Percentiles rank a stretch among this genome's conserved stretches.
Conservation (phyloP, 2,113 vertebrate species). For the Rhinopithecus roxellana region DNA sequence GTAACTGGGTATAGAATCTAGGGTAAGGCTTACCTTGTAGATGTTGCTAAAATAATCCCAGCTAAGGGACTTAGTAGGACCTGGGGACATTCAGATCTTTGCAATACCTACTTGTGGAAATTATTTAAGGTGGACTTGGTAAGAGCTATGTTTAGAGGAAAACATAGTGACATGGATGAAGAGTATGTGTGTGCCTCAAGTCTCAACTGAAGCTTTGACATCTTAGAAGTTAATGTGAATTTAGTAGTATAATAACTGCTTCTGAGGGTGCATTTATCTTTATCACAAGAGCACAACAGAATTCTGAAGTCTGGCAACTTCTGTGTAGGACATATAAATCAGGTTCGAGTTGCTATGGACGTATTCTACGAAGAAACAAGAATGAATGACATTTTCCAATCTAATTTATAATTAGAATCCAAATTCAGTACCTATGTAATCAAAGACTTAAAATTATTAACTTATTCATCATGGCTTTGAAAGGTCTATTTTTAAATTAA, state of each 20-base stretch:
- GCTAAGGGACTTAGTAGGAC: background rate
- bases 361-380: background rate
- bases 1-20: background rate
- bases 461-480: background rate
- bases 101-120: background rate
- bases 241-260: background rate
- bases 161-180: background rate
- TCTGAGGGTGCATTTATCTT: conserved; percentile 28
- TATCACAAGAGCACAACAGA: background rate
- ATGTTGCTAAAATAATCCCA: background rate
- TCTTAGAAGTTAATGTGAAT: background rate
- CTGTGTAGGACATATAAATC: background rate
- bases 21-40: background rate
- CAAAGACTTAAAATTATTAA: background rate
- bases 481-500: conserved; percentile 22
- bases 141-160: background rate
- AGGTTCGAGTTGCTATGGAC: background rate
- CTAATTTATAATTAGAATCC: conserved; percentile 28
- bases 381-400: conserved; percentile 34
- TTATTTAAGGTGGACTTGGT: background rate
- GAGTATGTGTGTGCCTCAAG: background rate
- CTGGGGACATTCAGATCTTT: background rate
- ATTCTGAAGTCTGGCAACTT: background rate
- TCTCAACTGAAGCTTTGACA: background rate
- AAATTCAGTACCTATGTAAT: conserved; percentile 25